Evolutionary conservation across 1,140 invertebrate species (phyloP).

Genomic region (Camponotus vicinus): DNA sequence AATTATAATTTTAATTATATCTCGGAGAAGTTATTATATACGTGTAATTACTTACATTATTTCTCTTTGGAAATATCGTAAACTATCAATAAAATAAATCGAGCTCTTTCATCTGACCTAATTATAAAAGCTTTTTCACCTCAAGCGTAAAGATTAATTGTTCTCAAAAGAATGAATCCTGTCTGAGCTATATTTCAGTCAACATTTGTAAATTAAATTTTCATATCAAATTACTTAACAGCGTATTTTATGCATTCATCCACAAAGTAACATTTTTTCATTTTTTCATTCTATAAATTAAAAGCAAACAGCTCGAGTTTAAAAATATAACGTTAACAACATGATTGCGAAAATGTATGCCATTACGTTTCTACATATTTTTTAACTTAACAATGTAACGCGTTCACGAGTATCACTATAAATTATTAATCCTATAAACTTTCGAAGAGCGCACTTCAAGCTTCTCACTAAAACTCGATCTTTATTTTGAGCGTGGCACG

Average conservation of each 20-base stretch:
- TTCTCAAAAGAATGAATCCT: not conserved
- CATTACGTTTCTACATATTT: not conserved
- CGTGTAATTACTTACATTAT: too few species aligned
- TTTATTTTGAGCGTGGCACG: not conserved
- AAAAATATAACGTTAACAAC: conserved; percentile 15
- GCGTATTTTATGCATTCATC: conserved; percentile 30
- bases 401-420: not conserved
- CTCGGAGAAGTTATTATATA: not conserved
- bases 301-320: not conserved
- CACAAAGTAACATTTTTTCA: not conserved
- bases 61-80: not conserved
- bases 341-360: not conserved
- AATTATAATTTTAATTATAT: conserved; percentile 18
- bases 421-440: conserved; percentile 38
- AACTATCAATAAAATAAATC: conserved; percentile 30
- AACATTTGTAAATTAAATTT: conserved; percentile 7
- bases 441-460: not conserved
- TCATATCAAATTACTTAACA: conserved; percentile 9
- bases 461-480: not conserved
- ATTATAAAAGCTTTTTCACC: conserved; percentile 10
- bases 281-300: conserved; percentile 3
- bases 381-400: conserved; percentile 24
- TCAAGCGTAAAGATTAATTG: not conserved
- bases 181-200: not conserved
- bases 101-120: not conserved